Evolutionary conservation across 2,888 invertebrate genomes (phyloP), one percentile per base, ranked within the genome.

Genomic region (Octonoba sinensis): DNA sequence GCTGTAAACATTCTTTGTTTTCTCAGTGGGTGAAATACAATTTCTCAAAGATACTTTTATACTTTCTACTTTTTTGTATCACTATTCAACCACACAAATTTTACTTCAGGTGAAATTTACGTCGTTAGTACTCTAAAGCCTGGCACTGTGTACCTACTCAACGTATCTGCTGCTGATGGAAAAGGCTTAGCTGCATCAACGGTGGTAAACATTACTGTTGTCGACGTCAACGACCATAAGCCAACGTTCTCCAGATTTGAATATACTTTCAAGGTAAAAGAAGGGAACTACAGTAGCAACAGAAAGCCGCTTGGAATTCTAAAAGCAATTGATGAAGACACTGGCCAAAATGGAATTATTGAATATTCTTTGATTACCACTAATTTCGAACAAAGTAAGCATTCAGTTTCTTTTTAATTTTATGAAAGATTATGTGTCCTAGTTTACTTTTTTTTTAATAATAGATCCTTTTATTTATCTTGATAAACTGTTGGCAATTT

Each of bases 191-290:
- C 91, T 85, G 94, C 95, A 85, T 90, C 82, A 12, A 86, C 94
- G 1, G 91, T 92, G 8, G 88, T 95, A 3, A 91, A 93, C 85
- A 90, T 96, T n/a, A 91, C 91, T 66, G 91, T 95, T 3, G 82
- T 86, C 51, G 87, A 88, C 84, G 92, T 95, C 0, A 96, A 96
- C 87, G 93, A 96, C 86, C 95, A 96, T 87, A 92, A 93, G 6
- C 96, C 96, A 0, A 92, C 93, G 84, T 96, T 96, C 85, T 92
- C 93, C 85, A 93, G 94, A 85, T 92, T 94, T 0, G 94, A 93
- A 92, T 96, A 96, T 87, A 93, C 91, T 69, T 96, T 95, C 85
- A 93, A 94, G 86, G 91, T 94, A 0, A 91, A 93, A 70, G 96
- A 96, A 89, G 94, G 95, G 0, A 90, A 91, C 27, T 95, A 95